phyloP scores from a whole-genome alignment of 2,113 vertebrate genomes.

The Dasyurus viverrinus region DNA sequence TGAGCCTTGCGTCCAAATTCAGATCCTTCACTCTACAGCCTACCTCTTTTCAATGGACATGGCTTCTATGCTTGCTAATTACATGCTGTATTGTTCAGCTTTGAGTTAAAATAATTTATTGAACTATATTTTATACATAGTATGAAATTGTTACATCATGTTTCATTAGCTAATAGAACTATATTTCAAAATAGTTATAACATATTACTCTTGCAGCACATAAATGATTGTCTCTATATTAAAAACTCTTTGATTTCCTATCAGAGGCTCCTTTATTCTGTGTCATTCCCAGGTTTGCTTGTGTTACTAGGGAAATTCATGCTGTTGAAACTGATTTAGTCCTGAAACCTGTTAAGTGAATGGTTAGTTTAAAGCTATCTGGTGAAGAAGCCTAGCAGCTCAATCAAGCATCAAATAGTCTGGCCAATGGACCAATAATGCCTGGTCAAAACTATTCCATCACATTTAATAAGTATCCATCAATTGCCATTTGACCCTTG shows the following conservation, averaged over 20 bases:
- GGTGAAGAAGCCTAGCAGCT: not conserved
- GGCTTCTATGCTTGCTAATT: not conserved
- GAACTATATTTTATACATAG: not conserved
- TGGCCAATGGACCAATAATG: not conserved
- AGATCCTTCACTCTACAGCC: not conserved
- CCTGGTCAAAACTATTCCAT: not conserved
- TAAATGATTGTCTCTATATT: not conserved
- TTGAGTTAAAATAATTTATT: not conserved
- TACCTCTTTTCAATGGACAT: not conserved
- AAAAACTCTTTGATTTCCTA: not conserved
- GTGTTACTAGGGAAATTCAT: not conserved
- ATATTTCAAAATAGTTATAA: not conserved
- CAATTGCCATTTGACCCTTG: not conserved
- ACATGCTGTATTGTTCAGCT: not conserved
- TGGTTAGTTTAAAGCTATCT: not conserved
- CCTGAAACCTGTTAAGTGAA: not conserved
- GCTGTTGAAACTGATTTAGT: not conserved
- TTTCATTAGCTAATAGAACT: not conserved
- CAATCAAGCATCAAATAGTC: not conserved
- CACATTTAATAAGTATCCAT: too few species aligned
- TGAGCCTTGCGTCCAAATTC: not conserved
- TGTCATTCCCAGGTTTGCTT: not conserved
- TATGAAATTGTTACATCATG: not conserved
- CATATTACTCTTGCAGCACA: not conserved
- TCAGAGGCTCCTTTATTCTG: not conserved